Evolutionary conservation across 2,797 vertebrate species (phyloP).

Genomic region (Galagoides demidoff): DNA sequence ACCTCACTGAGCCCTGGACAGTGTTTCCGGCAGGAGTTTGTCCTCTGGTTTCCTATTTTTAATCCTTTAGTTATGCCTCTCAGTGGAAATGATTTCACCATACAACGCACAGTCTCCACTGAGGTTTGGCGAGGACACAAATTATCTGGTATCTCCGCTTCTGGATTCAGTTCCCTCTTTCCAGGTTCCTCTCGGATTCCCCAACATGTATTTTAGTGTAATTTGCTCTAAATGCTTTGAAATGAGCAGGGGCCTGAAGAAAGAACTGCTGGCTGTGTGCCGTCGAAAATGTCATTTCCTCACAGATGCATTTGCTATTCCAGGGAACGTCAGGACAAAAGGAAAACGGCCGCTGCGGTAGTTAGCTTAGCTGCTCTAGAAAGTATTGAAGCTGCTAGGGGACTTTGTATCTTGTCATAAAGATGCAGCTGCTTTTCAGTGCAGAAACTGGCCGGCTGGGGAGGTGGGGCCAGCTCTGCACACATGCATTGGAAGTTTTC

Average conservation of each 20-base stretch:
- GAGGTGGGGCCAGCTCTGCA: no score
- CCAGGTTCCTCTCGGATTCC: not conserved
- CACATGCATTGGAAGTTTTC: no score
- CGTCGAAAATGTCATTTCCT: not conserved
- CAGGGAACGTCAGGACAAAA: fast-evolving
- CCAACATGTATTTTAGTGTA: not conserved
- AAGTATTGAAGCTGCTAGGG: fast-evolving
- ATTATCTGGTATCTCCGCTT: not conserved
- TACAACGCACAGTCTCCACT: fast-evolving
- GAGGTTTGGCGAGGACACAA: not conserved
- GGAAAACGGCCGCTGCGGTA: fast-evolving
- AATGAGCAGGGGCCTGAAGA: not conserved
- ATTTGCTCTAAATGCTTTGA: not conserved
- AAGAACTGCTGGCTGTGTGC: fast-evolving
- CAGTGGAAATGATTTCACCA: fast-evolving
- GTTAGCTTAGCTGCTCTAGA: fast-evolving
- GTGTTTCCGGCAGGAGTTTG: not conserved
- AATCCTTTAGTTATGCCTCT: fast-evolving
- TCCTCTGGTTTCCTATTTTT: not conserved
- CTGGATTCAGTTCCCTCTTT: fast-evolving
- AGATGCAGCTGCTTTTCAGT: not conserved
- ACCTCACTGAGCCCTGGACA: fast-evolving
- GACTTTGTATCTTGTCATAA: no score
- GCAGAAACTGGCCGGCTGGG: fast-evolving
- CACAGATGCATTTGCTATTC: fast-evolving